phyloP scores from a whole-genome alignment of 2,888 invertebrate species.

The Drosophila subquinaria region DNA sequence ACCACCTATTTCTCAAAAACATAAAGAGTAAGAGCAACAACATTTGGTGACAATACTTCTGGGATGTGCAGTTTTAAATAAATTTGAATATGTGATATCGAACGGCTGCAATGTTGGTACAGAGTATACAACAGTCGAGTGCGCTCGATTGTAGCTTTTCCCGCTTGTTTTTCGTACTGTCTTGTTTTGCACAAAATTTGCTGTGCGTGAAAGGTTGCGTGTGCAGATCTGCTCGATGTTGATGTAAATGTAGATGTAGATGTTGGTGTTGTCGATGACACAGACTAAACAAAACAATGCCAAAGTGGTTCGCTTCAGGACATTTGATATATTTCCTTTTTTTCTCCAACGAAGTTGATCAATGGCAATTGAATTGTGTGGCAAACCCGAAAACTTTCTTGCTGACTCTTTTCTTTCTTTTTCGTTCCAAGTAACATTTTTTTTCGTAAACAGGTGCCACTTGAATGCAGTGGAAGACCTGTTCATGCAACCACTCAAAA shows the following conservation, averaged over 20 bases:
- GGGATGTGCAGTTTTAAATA: no score
- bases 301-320: conserved; percentile 6
- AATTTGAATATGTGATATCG: no score
- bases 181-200: conserved; percentile 70
- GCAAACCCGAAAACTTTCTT: conserved; percentile 13
- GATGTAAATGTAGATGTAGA: conserved; percentile 21
- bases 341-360: conserved; percentile 10
- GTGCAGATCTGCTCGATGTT: conserved; percentile 37
- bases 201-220: conserved; percentile 69
- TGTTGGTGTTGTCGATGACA: conserved; percentile 37
- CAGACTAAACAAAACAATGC: conserved; percentile 21
- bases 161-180: conserved; percentile 1
- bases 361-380: conserved; percentile 41
- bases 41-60: no score
- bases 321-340: conserved; percentile 1
- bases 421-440: conserved; percentile 8
- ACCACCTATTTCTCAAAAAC: no score
- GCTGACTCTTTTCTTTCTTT: background rate
- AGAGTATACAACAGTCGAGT: no score
- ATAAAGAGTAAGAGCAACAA: no score
- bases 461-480: conserved; percentile 4
- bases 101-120: no score
- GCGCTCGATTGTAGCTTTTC: no score
- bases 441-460: conserved; percentile 3
- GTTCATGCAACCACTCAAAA: conserved; percentile 37